Base-by-base conservation (phyloP, 2,888 invertebrate species). In the Laothoe populi region DNA sequence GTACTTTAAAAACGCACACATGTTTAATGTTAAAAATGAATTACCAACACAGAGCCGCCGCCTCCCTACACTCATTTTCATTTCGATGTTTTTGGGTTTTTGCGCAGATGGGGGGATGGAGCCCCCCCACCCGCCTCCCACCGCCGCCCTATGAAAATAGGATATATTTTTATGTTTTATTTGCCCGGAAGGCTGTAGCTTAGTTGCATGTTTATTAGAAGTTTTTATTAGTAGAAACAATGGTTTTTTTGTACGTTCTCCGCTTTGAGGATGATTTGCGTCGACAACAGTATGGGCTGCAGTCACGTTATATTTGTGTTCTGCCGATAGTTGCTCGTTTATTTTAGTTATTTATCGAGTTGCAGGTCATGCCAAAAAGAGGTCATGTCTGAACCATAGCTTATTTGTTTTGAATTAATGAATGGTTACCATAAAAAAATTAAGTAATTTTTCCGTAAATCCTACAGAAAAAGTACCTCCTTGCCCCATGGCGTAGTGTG, bases 31-130 rank as follows among this genome's bases (percentile, higher is more conserved):
- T 92, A 92, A 92, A 92, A 92, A 92, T 92, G 92, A 92, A 92
- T 92, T 92, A 92, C 92, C 87, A 90, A 91, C 92, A 92, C 90
- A 91, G 82, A 78, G 75, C 78, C 80, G 75, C 75, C 71, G 77
- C 86, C 84, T 78, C 90, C 88, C 86, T 88, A 91, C 90, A 90
- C 92, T 93, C 92, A 93, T 92, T 93, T 92, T 92, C 92, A 92
- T 91, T 92, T 91, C 91, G 92, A 92, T 93, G 93, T 93, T 93
- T 93, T 93, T 89, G 92, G 92, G 93, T 93, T 93, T 93, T 93
- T 93, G 93, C 93, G 92, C 92, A 92, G 88, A 82, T 80, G 81
- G 87, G 87, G 83, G 75, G 79, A 72, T 73, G 62, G 70, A 72
- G 70, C 69, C 69, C 70, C 74, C 69, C 75, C 76, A 71, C 66